Evolutionary conservation across 1,140 invertebrate genomes (phyloP), one percentile per base, ranked within the genome.

Genomic region (Diorhabda sublineata): DNA sequence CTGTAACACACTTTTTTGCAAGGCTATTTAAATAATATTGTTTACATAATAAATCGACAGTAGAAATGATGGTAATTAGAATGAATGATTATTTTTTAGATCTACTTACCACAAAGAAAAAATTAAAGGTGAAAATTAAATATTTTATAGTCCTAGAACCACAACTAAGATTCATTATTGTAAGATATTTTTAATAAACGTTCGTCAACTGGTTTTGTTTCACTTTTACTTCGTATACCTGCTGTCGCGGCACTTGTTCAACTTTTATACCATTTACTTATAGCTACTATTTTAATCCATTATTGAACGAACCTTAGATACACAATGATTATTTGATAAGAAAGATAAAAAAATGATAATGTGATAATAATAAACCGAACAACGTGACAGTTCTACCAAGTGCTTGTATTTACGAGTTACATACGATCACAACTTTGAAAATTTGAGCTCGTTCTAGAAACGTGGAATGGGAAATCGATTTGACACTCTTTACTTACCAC

Each of bases 21-120:
- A 45, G 60, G 52, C 45, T 69, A 45, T 69, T 61, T 7, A 58
- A 45, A 7, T 69, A 41, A 45, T 7, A 47, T 6, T 42, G 7
- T 58, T 45, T 44, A 45, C n/a, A 11, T 41, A 45, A 63, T 41
- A 69, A 45, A 42, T 26, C 26, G 26, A 26, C 26, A 26, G 26
- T 26, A 26, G 26, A 26, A 26, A 26, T 26, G 26, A 26, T 26
- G 26, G 26, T 26, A 26, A 26, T 26, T 26, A 26, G 26, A 26
- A 26, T 26, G 26, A 26, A 26, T 26, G 1, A 26, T 26, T 26
- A 26, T 26, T 26, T 26, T 26, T 26, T 26, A 26, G 1, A 42
- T 4, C 45, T 45, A 78, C 75, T 77, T 70, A 77, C 76, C 75
- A 77, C 72, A 69, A 78, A 78, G 68, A 80, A 66, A 42, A 77